These are phyloP conservation scores for Strix uralensis DNA, from an alignment of 2,113 vertebrate species.

Conservation along the genomic window DNA sequence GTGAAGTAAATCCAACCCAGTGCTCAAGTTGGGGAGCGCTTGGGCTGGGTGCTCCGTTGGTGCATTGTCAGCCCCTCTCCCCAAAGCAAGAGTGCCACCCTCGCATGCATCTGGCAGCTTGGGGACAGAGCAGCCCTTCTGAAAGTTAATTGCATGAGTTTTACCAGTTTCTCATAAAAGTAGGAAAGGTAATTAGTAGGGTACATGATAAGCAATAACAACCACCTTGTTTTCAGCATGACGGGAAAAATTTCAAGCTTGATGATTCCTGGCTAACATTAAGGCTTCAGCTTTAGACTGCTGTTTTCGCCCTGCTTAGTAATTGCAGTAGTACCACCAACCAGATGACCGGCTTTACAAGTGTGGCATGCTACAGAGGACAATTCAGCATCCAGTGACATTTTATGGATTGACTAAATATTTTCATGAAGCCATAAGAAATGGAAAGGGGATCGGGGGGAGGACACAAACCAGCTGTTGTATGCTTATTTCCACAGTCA, in stretches of 20 bases:
- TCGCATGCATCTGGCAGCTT: not conserved
- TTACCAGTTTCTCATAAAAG: not conserved
- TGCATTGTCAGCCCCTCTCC: slow-evolving; percentile 19
- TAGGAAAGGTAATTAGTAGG: not conserved
- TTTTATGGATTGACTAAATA: not conserved
- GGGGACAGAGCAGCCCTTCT: not conserved
- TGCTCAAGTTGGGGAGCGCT: not conserved
- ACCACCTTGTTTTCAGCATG: accelerated
- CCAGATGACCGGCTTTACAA: not conserved
- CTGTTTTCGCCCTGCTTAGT: not conserved
- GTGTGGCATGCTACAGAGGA: not conserved
- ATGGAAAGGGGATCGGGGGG: not conserved
- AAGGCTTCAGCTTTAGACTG: not conserved
- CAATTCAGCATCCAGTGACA: not conserved
- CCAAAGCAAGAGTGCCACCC: not conserved
- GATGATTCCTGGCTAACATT: not conserved
- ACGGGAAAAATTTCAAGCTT: not conserved
- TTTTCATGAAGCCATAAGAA: not conserved
- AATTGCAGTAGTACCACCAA: not conserved
- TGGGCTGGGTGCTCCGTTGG: not conserved
- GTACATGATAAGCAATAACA: accelerated
- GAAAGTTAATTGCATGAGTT: not conserved
- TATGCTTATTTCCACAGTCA: not conserved
- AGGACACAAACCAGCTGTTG: slow-evolving; percentile 16
- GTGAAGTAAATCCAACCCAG: not conserved